These are phyloP conservation scores for Vultur gryphus DNA, from an alignment of 2,797 vertebrate species.

Conservation along the genomic window DNA sequence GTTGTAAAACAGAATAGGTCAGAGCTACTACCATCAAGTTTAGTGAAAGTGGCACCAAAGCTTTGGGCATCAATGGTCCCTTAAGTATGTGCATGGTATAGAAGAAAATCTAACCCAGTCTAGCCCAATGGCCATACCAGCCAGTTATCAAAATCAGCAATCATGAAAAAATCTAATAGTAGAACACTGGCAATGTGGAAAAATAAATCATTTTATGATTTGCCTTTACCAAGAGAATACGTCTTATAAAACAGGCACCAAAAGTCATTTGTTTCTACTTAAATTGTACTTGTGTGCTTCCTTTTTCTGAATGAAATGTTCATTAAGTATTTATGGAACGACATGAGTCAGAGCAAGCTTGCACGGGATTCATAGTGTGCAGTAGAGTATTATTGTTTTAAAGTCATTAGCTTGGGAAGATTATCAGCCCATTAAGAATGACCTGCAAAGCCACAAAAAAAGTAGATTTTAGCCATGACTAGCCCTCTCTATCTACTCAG, in stretches of 20 bases:
- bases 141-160: background rate
- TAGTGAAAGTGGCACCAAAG: background rate
- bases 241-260: constrained; percentile 34
- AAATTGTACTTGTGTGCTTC: background rate
- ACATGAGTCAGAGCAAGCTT: background rate
- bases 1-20: background rate
- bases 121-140: background rate
- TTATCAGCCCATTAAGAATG: background rate
- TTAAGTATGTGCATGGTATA: background rate
- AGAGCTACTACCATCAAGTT: background rate
- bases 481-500: background rate
- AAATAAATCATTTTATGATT: background rate
- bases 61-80: background rate
- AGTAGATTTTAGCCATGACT: background rate
- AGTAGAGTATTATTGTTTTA: background rate
- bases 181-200: background rate
- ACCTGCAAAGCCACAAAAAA: background rate
- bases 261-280: constrained; percentile 58
- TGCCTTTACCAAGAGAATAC: constrained; percentile 6
- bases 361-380: background rate
- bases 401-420: background rate
- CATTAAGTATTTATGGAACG: background rate
- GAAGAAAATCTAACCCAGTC: background rate
- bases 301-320: constrained; percentile 44
- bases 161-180: background rate